Evolutionary conservation across 2,888 invertebrate genomes (phyloP).

Genomic region (Synergus gifuensis): DNA sequence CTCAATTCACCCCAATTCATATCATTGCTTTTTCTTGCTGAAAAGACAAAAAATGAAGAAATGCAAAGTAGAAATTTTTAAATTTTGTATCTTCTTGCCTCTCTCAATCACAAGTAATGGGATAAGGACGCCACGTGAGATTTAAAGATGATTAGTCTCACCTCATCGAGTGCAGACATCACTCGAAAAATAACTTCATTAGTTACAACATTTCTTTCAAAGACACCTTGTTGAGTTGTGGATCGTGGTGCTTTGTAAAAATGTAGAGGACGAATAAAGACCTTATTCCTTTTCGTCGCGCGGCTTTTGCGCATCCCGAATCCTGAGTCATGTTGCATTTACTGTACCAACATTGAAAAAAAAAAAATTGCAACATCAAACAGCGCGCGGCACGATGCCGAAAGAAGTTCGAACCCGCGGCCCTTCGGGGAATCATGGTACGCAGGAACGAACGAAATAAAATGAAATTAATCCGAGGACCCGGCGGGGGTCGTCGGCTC

Average conservation of each 20-base stretch:
- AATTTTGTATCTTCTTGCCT: background rate
- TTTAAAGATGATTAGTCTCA: background rate
- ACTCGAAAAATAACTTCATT: slow-evolving; percentile 11
- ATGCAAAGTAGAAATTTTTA: background rate
- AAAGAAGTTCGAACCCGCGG: slow-evolving; percentile 38
- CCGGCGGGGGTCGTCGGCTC: slow-evolving; percentile 61
- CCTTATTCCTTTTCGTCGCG: slow-evolving; percentile 45
- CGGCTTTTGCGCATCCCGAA: background rate
- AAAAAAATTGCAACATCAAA: slow-evolving; percentile 32
- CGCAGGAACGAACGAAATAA: slow-evolving; percentile 32
- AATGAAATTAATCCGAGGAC: slow-evolving; percentile 58
- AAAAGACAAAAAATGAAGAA: background rate
- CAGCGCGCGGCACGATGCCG: slow-evolving; percentile 34
- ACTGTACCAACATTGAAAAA: slow-evolving; percentile 35
- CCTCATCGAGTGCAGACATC: background rate
- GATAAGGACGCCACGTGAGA: background rate
- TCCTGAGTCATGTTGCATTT: slow-evolving; percentile 29
- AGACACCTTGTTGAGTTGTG: slow-evolving; percentile 2
- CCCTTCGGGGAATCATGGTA: slow-evolving; percentile 31
- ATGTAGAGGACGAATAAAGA: slow-evolving; percentile 51
- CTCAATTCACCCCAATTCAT: no score
- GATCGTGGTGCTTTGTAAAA: slow-evolving; percentile 29
- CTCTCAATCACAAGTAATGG: background rate
- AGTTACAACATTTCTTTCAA: background rate
- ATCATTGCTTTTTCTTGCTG: no score